phyloP scores from a whole-genome alignment of 2,888 invertebrate genomes.

The Melanophora roralis region DNA sequence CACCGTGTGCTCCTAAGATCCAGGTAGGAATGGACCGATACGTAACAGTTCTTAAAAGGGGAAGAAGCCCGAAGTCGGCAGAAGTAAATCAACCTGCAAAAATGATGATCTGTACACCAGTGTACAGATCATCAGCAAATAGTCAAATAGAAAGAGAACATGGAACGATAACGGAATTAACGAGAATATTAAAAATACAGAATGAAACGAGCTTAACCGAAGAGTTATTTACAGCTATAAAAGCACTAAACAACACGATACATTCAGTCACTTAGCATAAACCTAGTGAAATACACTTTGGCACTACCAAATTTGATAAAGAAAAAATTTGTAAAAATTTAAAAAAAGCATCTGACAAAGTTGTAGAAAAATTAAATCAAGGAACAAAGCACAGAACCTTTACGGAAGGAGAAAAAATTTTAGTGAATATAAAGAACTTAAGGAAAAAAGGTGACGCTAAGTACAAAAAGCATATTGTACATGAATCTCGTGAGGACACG shows the following conservation, averaged over 20 bases:
- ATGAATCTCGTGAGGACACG: slow-evolving; percentile 13
- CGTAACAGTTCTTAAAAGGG: no score
- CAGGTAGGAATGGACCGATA: no score
- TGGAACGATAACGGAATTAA: slow-evolving; percentile 20
- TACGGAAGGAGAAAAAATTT: slow-evolving; percentile 1
- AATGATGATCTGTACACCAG: background rate
- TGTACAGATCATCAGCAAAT: slow-evolving; percentile 27
- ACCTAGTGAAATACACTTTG: slow-evolving; percentile 15
- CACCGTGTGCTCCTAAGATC: no score
- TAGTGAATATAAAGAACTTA: slow-evolving; percentile 9
- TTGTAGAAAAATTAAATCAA: slow-evolving; percentile 13
- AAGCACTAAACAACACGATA: slow-evolving; percentile 26
- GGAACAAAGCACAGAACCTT: background rate
- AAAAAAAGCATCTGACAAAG: slow-evolving; percentile 12
- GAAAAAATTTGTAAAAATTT: background rate
- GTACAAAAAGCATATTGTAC: slow-evolving; percentile 2
- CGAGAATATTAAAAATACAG: slow-evolving; percentile 26
- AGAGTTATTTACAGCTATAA: slow-evolving; percentile 17
- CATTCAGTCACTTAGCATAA: slow-evolving; percentile 28
- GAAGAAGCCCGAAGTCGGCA: no score
- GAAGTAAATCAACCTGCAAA: no score
- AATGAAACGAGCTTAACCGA: slow-evolving; percentile 1
- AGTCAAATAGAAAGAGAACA: slow-evolving; percentile 23
- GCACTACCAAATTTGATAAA: background rate
- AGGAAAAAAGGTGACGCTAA: slow-evolving; percentile 1